Base-by-base conservation (phyloP, 2,113 vertebrate genomes). In the Colistium nudipinnis region DNA sequence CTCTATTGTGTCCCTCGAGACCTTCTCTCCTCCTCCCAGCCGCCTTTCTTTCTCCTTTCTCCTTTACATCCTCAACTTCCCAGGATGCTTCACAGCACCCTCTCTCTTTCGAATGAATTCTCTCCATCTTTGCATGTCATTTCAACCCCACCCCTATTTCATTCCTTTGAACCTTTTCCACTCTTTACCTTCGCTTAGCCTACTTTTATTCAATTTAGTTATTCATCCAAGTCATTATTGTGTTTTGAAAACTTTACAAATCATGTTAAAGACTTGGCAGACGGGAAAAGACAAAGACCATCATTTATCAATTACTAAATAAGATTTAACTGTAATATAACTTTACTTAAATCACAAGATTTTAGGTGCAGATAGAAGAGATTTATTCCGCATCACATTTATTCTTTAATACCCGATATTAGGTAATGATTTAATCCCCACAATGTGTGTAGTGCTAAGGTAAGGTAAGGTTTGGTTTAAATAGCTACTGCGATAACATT, bases 1-100 rank as follows among this genome's bases (percentile, higher is more conserved):
- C 61, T 75, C 72, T 66, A 74, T 70, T 78, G 54, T 71, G 47
- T 86, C 82, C 64, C 75, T 25, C 51, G 80, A 75, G 80, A 77
- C 41, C 49, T 55, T 63, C 33, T 53, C 31, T 70, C 28, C 60
- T 54, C 54, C 76, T 45, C 47, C 55, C 53, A 51, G 35, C 39
- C 60, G 25, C 52, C 57, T 54, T 49, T 36, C 45, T 66, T 60
- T 63, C 38, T 53, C 39, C 60, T 13, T 4, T 54, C 5, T 64
- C 60, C 56, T 39, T 45, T 63, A 51, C 1, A 2, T 45, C 53
- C 52, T 70, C 14, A 57, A 74, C 67, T 73, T 86, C 76, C 73
- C 75, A 78, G 60, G 44, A 76, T 54, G 39, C 65, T 28, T 74
- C 61, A 69, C 68, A 67, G 67, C 45, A 20, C 22, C 72, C 16